phyloP scores from a whole-genome alignment of 2,113 vertebrate species.

The Raja brachyura region DNA sequence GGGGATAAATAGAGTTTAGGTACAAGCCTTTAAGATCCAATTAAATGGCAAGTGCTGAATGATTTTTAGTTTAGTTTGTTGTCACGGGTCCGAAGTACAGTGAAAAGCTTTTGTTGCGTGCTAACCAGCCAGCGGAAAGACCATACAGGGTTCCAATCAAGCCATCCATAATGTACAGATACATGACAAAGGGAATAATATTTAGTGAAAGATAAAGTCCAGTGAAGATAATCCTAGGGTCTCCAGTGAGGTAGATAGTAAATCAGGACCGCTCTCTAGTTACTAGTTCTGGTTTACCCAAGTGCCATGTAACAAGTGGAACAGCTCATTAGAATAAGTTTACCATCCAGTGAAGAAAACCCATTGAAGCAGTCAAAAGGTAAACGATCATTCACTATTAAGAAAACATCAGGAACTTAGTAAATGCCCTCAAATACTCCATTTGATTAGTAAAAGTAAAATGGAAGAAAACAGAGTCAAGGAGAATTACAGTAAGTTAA shows the following conservation, averaged over 20 bases:
- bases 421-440: neutral
- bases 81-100: no score
- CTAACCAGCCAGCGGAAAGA: no score
- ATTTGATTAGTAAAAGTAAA: neutral
- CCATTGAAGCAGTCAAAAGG: neutral
- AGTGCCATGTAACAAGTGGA: neutral
- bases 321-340: neutral
- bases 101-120: no score
- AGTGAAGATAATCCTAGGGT: no score
- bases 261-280: no score
- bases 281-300: no score
- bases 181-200: no score
- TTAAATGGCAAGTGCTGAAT: neutral
- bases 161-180: no score
- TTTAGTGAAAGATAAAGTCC: no score
- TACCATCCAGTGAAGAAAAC: neutral
- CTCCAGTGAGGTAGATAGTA: no score
- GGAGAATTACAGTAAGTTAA: neutral
- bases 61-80: no score
- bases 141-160: no score
- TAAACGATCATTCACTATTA: neutral
- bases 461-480: neutral
- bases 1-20: neutral
- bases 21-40: neutral
- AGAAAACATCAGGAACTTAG: neutral